These are phyloP conservation scores for Thinocorus orbignyianus DNA, from an alignment of 2,113 vertebrate species.

Conservation along the genomic window DNA sequence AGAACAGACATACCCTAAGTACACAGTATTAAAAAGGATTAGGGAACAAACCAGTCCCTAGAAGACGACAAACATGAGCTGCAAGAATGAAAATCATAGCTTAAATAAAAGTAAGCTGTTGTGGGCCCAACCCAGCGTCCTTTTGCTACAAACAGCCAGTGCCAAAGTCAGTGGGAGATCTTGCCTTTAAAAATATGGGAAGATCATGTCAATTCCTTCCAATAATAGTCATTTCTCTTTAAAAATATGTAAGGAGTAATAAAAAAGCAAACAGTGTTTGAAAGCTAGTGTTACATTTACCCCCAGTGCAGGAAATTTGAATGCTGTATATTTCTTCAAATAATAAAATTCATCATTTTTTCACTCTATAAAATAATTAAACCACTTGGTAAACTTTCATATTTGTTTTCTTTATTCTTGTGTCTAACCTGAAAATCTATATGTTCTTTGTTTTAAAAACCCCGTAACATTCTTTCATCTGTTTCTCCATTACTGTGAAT, in stretches of 20 bases:
- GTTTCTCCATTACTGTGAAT: not conserved
- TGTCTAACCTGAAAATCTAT: not conserved
- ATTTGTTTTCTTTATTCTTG: not conserved
- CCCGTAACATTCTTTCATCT: not conserved
- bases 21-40: not conserved
- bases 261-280: slow-evolving; percentile 37
- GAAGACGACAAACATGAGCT: not conserved
- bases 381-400: not conserved
- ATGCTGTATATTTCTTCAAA: slow-evolving; percentile 10
- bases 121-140: not conserved
- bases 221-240: slow-evolving; percentile 32
- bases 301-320: not conserved
- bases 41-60: not conserved
- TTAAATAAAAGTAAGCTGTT: slow-evolving; percentile 14
- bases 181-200: slow-evolving; percentile 46
- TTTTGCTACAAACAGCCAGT: not conserved
- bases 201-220: slow-evolving; percentile 34
- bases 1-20: not conserved
- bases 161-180: slow-evolving; percentile 23
- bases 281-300: slow-evolving; percentile 31
- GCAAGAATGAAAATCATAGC: not conserved
- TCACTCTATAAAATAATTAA: not conserved
- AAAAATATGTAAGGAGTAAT: slow-evolving; percentile 29
- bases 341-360: not conserved
- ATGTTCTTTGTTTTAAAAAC: not conserved